phyloP scores from a whole-genome alignment of 2,888 invertebrate species.

The Ormyrus thymus region DNA sequence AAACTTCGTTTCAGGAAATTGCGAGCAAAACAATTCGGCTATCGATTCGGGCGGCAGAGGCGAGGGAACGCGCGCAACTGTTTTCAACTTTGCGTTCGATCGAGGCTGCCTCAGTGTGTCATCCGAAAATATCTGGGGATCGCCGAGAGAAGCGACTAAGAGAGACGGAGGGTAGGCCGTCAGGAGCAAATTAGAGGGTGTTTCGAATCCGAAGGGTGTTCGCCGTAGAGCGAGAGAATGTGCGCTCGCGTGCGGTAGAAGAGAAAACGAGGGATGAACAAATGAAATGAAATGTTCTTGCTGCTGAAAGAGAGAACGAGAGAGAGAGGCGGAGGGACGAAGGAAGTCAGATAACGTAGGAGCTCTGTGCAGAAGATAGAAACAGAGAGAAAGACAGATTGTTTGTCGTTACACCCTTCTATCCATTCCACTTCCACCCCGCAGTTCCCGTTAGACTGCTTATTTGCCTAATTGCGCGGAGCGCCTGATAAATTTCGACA shows the following conservation, averaged over 20 bases:
- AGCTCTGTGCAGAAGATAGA: slow-evolving; percentile 46
- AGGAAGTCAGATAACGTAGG: slow-evolving; percentile 54
- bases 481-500: slow-evolving; percentile 70
- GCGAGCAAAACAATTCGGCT: neutral
- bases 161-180: slow-evolving; percentile 47
- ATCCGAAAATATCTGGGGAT: slow-evolving; percentile 55
- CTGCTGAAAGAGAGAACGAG: slow-evolving; percentile 63
- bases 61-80: neutral
- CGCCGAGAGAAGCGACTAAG: slow-evolving; percentile 50
- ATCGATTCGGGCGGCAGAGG: neutral
- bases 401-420: slow-evolving; percentile 72
- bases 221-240: slow-evolving; percentile 57
- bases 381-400: slow-evolving; percentile 67
- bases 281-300: slow-evolving; percentile 73
- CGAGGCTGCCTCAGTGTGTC: slow-evolving; percentile 56
- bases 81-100: slow-evolving; percentile 54
- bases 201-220: slow-evolving; percentile 68
- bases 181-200: slow-evolving; percentile 72
- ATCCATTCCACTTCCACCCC: slow-evolving; percentile 63
- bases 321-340: slow-evolving; percentile 17
- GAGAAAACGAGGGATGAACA: slow-evolving; percentile 68
- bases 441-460: slow-evolving; percentile 70
- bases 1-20: neutral
- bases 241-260: slow-evolving; percentile 54
- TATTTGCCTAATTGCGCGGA: slow-evolving; percentile 73